Conservation (phyloP, 2,888 invertebrate genomes). For the Hypolimnas misippus region DNA sequence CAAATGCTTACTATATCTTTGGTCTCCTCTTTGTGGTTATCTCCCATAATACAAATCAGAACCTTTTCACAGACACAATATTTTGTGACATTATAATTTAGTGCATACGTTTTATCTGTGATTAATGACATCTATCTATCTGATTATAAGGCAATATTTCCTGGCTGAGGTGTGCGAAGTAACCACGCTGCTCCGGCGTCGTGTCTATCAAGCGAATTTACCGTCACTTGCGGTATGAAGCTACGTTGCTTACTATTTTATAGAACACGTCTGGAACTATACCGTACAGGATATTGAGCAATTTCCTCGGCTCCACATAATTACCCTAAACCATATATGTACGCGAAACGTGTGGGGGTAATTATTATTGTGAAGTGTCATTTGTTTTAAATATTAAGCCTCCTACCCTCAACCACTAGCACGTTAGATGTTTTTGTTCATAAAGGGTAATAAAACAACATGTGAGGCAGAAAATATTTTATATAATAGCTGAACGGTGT, state of each 20-base stretch:
- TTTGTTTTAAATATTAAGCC: neutral
- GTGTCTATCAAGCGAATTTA: conserved; percentile 46
- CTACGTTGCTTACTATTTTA: conserved; percentile 27
- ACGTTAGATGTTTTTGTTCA: too few species aligned
- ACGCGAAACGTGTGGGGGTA: neutral
- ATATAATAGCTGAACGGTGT: too few species aligned
- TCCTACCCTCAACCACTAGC: neutral
- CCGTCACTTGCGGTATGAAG: conserved; percentile 40
- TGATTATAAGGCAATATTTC: too few species aligned
- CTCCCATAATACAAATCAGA: too few species aligned
- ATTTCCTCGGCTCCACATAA: conserved; percentile 55
- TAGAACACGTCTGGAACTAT: conserved; percentile 20
- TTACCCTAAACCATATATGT: conserved; percentile 20
- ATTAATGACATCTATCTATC: too few species aligned
- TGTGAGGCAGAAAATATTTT: too few species aligned
- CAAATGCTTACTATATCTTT: too few species aligned
- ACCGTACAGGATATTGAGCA: conserved; percentile 62
- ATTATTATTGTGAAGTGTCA: neutral
- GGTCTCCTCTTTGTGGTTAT: too few species aligned
- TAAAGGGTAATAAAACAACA: too few species aligned
- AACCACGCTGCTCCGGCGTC: conserved; percentile 8
- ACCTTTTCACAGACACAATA: too few species aligned
- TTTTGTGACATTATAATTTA: too few species aligned
- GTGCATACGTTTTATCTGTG: too few species aligned
- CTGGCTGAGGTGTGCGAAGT: conserved; percentile 17